Base-by-base conservation (phyloP, 2,888 invertebrate genomes). In the Oscheius sp. region DNA sequence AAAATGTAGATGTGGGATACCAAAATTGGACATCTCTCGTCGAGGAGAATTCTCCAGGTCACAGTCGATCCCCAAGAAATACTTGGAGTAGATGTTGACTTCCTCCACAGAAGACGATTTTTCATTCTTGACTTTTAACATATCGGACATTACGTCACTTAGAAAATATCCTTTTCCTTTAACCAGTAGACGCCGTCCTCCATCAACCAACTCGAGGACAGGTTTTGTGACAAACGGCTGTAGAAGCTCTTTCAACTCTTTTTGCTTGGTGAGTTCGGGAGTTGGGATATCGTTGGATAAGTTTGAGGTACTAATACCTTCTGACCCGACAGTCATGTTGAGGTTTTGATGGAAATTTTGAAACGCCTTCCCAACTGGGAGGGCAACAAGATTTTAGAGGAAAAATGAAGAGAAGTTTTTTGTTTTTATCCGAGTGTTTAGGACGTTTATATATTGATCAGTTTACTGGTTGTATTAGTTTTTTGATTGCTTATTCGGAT, bases 51-150 rank as follows among this genome's bases (percentile, higher is more conserved):
- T 51, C 24, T 33, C 36, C 24, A 64, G 45, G 28, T 50, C 20
- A 33, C 51, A 64, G 28, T 64, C 64, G 20, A 64, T 50, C 14
- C 47, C 32, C 14, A n/a, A 4, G n/a, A 45, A 30, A 6, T 64
- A 30, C 17, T 44, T 45, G 1, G 64, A 32, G 28, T 50, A 45
- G 24, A 64, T 64, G n/a, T 45, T 26, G n/a, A 64, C 32, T 51
- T 64, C 64, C 12, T n/a, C 17, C 45, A 61, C 47, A 9, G 57
- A 57, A 20, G 14, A 12, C 12, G 36, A 38, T 9, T 28, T 24
- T 22, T 30, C 30, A 2, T 14, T 20, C 26, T 38, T 61, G 28
- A 24, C 12, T 32, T 45, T 47, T 22, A 32, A 32, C 2, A 45
- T 2, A 12, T 61, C 26, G 17, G 26, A 26, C 2, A 61, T 8